These are phyloP conservation scores for Dicycla oo DNA, from an alignment of 2,888 invertebrate genomes.

Conservation along the genomic window DNA sequence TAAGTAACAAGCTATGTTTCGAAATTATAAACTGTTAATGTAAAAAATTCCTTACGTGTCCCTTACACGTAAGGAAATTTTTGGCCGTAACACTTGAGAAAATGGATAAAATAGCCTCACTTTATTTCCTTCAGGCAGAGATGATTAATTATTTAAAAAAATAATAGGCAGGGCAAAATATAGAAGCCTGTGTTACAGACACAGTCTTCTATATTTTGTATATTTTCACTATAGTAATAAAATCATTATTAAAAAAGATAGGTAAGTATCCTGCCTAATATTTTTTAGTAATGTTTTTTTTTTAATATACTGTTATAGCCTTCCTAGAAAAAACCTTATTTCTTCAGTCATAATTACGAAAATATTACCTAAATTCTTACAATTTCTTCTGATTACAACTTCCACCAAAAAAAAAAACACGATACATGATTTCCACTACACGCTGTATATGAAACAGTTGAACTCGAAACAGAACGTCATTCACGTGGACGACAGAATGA, in stretches of 20 bases:
- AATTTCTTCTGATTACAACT: neutral
- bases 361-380: neutral
- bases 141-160: neutral
- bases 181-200: too few relatives aligned
- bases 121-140: neutral
- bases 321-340: neutral
- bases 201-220: neutral
- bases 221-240: too few relatives aligned
- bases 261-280: too few relatives aligned
- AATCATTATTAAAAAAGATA: too few relatives aligned
- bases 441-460: neutral
- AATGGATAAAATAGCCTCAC: neutral
- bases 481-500: constrained; percentile 33
- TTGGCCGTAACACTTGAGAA: neutral
- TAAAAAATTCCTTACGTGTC: too few relatives aligned
- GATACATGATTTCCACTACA: neutral
- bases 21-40: too few relatives aligned
- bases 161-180: too few relatives aligned
- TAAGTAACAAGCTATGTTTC: too few relatives aligned
- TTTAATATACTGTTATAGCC: too few relatives aligned
- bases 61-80: too few relatives aligned
- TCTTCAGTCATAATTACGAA: neutral
- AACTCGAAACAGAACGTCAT: constrained; percentile 22
- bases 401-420: neutral
- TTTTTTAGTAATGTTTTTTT: too few relatives aligned